Evolutionary conservation across 2,113 vertebrate species (phyloP).

Genomic region (Thymallus thymallus): DNA sequence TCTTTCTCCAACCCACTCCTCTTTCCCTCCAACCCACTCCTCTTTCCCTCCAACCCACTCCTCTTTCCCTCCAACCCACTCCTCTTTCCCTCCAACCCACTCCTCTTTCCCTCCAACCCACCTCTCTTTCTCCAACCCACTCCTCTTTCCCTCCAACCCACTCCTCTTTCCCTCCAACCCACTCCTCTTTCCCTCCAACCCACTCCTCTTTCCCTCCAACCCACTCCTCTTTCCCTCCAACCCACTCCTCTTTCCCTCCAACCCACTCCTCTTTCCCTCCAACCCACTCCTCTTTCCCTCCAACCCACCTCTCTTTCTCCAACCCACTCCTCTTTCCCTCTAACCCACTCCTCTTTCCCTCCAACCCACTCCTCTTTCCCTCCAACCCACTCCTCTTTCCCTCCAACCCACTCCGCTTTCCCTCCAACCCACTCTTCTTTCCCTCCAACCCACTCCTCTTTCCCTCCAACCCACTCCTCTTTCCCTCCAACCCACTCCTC

Average conservation of each 20-base stretch:
- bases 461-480: slow-evolving; percentile 18
- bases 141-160: slow-evolving; percentile 12
- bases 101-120: slow-evolving; percentile 16
- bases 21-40: slow-evolving; percentile 15
- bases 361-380: slow-evolving; percentile 17
- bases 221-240: slow-evolving; percentile 17
- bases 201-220: slow-evolving; percentile 18
- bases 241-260: slow-evolving; percentile 17
- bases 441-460: slow-evolving; percentile 23
- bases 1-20: no score
- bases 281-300: slow-evolving; percentile 18
- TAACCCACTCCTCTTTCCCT: slow-evolving; percentile 21
- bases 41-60: slow-evolving; percentile 16
- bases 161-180: slow-evolving; percentile 19
- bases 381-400: slow-evolving; percentile 18
- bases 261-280: slow-evolving; percentile 17
- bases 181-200: slow-evolving; percentile 17
- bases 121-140: no score
- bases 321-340: slow-evolving; percentile 18
- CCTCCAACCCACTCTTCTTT: no score
- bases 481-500: slow-evolving; percentile 16
- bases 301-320: no score
- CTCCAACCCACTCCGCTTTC: slow-evolving; percentile 16
- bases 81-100: slow-evolving; percentile 12
- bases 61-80: slow-evolving; percentile 17